Conservation (phyloP, 2,113 vertebrate genomes). For the Oryctolagus cuniculus region mOryCun1.1 NC_091437.1:55664001-55664500, state of each 20-base stretch:
- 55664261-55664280: background rate
- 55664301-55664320: background rate
- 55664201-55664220: constrained; percentile 83
- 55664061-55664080: constrained; percentile 96
- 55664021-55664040: constrained; percentile 99
- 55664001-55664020: constrained; percentile 95
- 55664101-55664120: constrained; percentile 99
- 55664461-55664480: background rate
- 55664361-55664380: background rate
- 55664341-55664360: background rate
- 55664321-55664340: background rate
- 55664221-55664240: constrained; percentile 67
- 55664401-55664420: background rate
- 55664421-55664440: accelerated
- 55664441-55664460: background rate
- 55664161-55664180: constrained; percentile 99
- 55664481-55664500: background rate
- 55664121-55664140: constrained; percentile 99
- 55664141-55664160: constrained; percentile 99
- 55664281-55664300: background rate
- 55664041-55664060: constrained; percentile 99
- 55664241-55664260: background rate
- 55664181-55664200: constrained; percentile 84
- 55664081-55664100: constrained; percentile 98
- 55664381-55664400: background rate